Percentiles rank a stretch among this genome's conserved stretches.
These are phyloP conservation scores for Tipula lateralis DNA, from an alignment of 2,888 invertebrate genomes.

Conservation along the genomic window DNA sequence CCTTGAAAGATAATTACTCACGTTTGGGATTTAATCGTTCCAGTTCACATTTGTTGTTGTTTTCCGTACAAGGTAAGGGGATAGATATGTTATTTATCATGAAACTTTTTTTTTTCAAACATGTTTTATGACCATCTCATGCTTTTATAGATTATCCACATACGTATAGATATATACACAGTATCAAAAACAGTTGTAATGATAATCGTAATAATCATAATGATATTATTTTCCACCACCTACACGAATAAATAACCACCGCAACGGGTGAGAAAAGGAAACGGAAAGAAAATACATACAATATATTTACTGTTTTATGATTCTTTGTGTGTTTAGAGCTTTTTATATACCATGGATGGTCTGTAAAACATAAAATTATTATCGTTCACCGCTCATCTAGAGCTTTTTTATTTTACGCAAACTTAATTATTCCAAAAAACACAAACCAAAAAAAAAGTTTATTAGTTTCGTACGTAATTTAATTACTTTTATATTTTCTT, in stretches of 20 bases:
- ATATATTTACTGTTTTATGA: neutral
- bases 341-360: neutral
- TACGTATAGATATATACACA: no score
- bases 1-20: conserved; percentile 19
- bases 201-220: neutral
- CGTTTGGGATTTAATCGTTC: neutral
- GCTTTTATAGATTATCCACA: neutral
- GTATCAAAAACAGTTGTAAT: neutral
- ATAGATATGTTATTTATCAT: neutral
- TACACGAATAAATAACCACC: no score
- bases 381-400: neutral
- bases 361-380: neutral
- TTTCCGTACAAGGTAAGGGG: neutral
- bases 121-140: conserved; percentile 19
- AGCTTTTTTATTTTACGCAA: neutral
- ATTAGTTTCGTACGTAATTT: neutral
- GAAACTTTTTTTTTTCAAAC: neutral
- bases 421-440: neutral
- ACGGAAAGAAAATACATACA: neutral
- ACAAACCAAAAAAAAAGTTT: neutral
- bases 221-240: neutral
- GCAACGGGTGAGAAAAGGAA: neutral
- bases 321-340: neutral
- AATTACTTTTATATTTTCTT: neutral
- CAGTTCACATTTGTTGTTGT: neutral